Evolutionary conservation across 2,888 invertebrate genomes (phyloP).

Genomic region (Frankliniella intonsa): DNA sequence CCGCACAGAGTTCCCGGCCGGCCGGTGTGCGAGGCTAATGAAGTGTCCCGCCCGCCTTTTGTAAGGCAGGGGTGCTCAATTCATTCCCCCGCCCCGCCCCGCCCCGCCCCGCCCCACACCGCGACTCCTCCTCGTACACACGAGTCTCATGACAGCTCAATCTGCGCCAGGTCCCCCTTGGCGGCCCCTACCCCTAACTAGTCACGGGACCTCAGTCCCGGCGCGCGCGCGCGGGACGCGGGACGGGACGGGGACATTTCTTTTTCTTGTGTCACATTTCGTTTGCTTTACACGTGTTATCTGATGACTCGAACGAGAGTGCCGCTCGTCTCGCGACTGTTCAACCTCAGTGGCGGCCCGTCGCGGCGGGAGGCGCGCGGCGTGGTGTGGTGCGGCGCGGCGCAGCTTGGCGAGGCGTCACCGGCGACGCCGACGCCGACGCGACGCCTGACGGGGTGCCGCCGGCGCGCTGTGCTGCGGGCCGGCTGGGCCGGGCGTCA

Average conservation of each 20-base stretch:
- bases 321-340: not conserved
- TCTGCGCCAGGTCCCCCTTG: not conserved
- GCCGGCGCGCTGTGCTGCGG: too few relatives aligned
- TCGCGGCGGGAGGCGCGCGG: not conserved
- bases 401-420: not conserved
- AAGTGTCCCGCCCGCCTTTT: not conserved
- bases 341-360: not conserved
- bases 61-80: not conserved
- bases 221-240: too few relatives aligned
- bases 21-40: not conserved
- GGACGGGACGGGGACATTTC: not conserved
- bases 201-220: too few relatives aligned
- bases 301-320: conserved; percentile 8
- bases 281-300: conserved; percentile 23
- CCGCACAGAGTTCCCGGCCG: not conserved
- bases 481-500: too few relatives aligned
- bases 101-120: not conserved
- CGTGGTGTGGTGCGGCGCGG: not conserved
- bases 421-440: too few relatives aligned
- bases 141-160: not conserved
- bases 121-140: not conserved
- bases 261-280: conserved; percentile 15
- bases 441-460: too few relatives aligned
- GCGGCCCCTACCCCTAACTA: not conserved
- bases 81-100: not conserved